Conservation (phyloP, 2,113 vertebrate species). For the Cathartes aura region DNA sequence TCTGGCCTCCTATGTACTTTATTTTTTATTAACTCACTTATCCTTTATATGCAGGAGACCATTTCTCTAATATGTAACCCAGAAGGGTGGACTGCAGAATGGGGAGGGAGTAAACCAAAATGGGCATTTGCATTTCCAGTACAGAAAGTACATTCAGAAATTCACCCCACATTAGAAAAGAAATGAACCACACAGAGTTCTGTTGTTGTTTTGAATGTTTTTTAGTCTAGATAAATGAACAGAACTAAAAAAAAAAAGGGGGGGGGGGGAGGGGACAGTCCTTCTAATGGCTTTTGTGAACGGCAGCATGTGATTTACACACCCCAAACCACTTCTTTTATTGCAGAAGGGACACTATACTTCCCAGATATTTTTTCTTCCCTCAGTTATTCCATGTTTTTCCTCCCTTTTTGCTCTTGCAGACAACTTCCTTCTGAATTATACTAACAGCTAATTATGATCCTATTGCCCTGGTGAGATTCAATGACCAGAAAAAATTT, state of each 20-base stretch:
- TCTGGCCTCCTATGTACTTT: constrained; percentile 47
- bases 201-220: not conserved
- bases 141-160: not conserved
- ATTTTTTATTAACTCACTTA: constrained; percentile 64
- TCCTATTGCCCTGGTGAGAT: not conserved
- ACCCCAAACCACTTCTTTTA: not conserved
- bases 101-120: not conserved
- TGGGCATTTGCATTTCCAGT: not conserved
- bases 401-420: not conserved
- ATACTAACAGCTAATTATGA: not conserved
- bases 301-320: not conserved
- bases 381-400: not conserved
- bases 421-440: not conserved
- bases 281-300: not conserved
- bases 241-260: not conserved
- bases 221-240: not conserved
- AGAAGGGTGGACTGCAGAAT: not conserved
- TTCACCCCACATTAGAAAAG: not conserved
- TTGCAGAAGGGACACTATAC: not conserved
- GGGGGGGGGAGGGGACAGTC: too few relatives aligned
- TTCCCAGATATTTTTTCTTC: not conserved
- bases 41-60: constrained; percentile 24
- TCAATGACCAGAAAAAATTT: not conserved
- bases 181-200: not conserved
- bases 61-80: not conserved